phyloP scores from a whole-genome alignment of 92 coral and sea anemone species.

The Diadumene lineata region DNA sequence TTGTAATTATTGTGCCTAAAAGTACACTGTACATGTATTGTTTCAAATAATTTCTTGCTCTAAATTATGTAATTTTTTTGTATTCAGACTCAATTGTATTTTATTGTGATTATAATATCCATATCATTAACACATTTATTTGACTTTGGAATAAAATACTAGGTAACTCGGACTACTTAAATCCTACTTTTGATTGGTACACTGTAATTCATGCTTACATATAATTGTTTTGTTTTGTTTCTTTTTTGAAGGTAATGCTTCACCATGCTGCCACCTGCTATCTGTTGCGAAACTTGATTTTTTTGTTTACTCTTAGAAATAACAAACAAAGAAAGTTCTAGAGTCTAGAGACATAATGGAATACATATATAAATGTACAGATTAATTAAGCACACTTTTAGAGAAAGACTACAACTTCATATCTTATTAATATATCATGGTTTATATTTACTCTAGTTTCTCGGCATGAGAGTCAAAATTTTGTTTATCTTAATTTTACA shows the following conservation, averaged over 20 bases:
- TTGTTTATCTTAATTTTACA: not conserved
- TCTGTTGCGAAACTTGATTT: not conserved
- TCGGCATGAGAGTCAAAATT: not conserved
- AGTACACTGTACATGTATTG: too few species aligned
- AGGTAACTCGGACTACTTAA: too few species aligned
- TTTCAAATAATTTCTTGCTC: too few species aligned
- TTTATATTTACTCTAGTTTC: not conserved
- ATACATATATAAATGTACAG: slow-evolving; percentile 18
- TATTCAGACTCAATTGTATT: too few species aligned
- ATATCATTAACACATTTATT: too few species aligned
- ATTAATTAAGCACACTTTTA: not conserved
- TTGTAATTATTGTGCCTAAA: too few species aligned
- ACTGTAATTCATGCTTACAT: too few species aligned
- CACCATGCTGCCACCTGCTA: not conserved
- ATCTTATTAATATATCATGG: slow-evolving; percentile 38
- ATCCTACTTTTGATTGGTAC: too few species aligned
- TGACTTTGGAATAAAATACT: too few species aligned
- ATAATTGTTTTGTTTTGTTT: not conserved
- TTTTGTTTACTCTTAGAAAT: not conserved
- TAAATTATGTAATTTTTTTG: too few species aligned
- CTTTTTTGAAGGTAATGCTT: not conserved
- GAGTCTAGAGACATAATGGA: slow-evolving; percentile 14
- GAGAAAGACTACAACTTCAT: slow-evolving; percentile 19
- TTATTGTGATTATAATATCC: too few species aligned
- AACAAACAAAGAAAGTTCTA: slow-evolving; percentile 24